Evolutionary conservation across 2,888 invertebrate species (phyloP), one percentile per base, ranked within the genome.

Genomic region (Leptinotarsa peninsularis): DNA sequence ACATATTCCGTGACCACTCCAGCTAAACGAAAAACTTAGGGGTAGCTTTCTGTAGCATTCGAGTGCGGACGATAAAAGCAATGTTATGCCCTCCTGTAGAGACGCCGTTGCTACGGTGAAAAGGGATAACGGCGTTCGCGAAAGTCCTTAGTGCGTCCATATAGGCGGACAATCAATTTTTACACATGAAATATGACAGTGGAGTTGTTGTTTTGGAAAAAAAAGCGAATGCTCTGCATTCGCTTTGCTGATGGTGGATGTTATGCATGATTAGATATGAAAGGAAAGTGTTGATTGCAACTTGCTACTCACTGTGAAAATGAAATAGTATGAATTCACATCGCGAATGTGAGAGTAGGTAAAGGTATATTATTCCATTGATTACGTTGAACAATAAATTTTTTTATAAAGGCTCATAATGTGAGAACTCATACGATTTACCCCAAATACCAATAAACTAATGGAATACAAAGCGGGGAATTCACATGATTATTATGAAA

Each of bases 61-160:
- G 74, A 76, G 79, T 75, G 77, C 77, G 76, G 76, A 74, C 76
- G 78, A 79, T 81, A 80, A 81, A 80, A 81, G 78, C 81, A 77
- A 80, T 79, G 78, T 80, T 81, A 80, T 78, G 78, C 78, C 76
- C 78, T 79, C 82, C 78, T 75, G 73, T 49, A 78, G 78, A 76
- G 79, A 77, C 67, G 52, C 54, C 81, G 76, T 71, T 75, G 71
- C 74, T 60, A 75, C 67, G 76, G 76, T 72, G 76, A 77, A 75
- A 79, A 76, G 73, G 76, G 76, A 79, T 77, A 77, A 78, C 75
- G 67, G 77, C 76, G 54, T 54, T 58, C 43, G n/a, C 43, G 33
- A 63, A 73, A 60, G 73, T 52, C 49, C 68, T 56, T 23, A 21
- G 33, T 33, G 27, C 63, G 27, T 43, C 13, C 27, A 43, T 63